A percentile compares a stretch with the other conserved stretches of the same genome.
These are phyloP conservation scores for Marmota monax DNA, from an alignment of 2,113 vertebrate genomes.

Conservation along the genomic window DNA sequence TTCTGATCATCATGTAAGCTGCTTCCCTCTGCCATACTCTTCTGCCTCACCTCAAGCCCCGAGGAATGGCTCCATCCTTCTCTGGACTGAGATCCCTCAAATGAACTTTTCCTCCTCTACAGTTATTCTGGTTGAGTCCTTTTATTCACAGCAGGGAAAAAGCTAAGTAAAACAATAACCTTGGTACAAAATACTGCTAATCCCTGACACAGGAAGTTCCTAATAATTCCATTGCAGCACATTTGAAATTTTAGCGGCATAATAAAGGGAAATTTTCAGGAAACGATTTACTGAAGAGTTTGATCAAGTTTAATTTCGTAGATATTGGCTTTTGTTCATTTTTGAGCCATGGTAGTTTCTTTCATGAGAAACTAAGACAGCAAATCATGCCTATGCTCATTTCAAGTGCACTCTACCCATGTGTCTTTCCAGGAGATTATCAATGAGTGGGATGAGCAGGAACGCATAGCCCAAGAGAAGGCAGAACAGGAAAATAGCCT, in stretches of 20 bases:
- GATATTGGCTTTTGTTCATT: neutral
- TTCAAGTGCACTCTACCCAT: constrained; percentile 65
- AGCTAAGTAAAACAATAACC: neutral
- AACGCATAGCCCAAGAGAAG: constrained; percentile 88
- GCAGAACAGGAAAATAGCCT: constrained; percentile 91
- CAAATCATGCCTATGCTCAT: neutral
- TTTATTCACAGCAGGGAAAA: too few relatives aligned
- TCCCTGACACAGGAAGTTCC: neutral
- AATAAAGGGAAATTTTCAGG: neutral
- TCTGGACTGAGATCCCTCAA: too few relatives aligned
- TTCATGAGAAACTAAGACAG: neutral
- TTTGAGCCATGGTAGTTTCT: constrained; percentile 25
- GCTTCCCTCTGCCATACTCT: too few relatives aligned
- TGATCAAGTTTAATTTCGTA: neutral
- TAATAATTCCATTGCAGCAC: neutral
- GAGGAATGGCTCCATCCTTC: too few relatives aligned
- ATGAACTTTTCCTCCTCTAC: too few relatives aligned
- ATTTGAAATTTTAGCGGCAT: neutral
- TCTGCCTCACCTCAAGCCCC: too few relatives aligned
- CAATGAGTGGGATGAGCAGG: constrained; percentile 98
- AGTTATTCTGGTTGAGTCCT: too few relatives aligned
- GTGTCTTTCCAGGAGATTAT: constrained; percentile 88
- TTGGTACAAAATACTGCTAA: neutral
- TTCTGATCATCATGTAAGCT: too few relatives aligned
- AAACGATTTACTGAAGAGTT: neutral